Conservation (phyloP, 2,888 invertebrate species). For the Himalopsyche anomala region DNA sequence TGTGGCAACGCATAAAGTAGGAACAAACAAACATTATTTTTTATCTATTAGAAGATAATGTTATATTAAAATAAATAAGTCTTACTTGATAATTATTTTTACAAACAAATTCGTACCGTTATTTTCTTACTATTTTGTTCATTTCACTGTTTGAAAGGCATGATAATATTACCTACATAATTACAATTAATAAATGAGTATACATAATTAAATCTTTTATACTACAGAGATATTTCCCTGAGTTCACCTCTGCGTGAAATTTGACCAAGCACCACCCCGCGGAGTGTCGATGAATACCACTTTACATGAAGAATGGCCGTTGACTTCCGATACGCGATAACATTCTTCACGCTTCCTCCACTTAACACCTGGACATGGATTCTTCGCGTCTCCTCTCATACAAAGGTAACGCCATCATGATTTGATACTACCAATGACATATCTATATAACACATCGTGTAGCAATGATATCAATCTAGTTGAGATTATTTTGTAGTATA, state of each 20-base stretch:
- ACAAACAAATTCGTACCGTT: too few species aligned
- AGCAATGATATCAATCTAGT: not conserved
- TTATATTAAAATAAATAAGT: too few species aligned
- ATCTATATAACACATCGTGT: conserved; percentile 11
- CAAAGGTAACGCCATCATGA: conserved; percentile 16
- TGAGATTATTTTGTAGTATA: too few species aligned
- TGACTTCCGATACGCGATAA: conserved; percentile 63
- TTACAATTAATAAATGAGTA: too few species aligned
- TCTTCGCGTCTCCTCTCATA: not conserved
- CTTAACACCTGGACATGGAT: conserved; percentile 66
- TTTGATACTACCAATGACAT: conserved; percentile 4
- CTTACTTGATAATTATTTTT: too few species aligned
- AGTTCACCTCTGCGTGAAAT: conserved; percentile 4
- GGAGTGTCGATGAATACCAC: conserved; percentile 11
- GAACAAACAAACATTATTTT: too few species aligned
- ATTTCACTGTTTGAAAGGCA: too few species aligned
- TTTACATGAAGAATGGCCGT: conserved; percentile 3
- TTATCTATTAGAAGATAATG: too few species aligned
- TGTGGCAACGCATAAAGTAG: too few species aligned
- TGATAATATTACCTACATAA: too few species aligned
- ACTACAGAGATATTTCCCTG: not conserved
- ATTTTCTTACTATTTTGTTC: too few species aligned
- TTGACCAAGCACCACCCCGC: conserved; percentile 10
- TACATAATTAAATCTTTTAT: too few species aligned
- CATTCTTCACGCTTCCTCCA: conserved; percentile 67